Conservation (phyloP, 2,888 invertebrate genomes). For the Catocala nupta region DNA sequence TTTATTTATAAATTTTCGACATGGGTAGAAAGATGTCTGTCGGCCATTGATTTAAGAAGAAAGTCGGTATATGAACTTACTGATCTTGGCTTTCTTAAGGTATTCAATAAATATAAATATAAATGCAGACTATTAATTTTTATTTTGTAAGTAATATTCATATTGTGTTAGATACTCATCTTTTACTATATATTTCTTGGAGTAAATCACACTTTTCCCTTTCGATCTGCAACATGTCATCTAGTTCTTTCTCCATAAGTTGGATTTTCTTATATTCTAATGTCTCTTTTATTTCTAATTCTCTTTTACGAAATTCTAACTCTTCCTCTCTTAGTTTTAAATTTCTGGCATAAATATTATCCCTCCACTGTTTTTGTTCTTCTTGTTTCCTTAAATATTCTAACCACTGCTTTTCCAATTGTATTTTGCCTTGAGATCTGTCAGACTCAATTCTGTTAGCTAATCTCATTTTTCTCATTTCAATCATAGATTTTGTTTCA, state of each 20-base stretch:
- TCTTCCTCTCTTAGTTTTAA: constrained; percentile 63
- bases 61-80: too few relatives aligned
- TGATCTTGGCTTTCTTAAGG: too few relatives aligned
- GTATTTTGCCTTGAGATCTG: constrained; percentile 64
- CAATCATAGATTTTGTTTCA: constrained; percentile 64
- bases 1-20: too few relatives aligned
- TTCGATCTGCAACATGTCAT: constrained; percentile 59
- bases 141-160: neutral
- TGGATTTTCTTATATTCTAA: constrained; percentile 60
- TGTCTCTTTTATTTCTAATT: constrained; percentile 62
- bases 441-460: constrained; percentile 68
- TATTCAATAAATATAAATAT: too few relatives aligned
- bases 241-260: constrained; percentile 61
- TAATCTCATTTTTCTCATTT: constrained; percentile 66
- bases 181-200: constrained; percentile 54
- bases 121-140: neutral
- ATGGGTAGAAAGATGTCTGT: too few relatives aligned
- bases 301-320: constrained; percentile 59
- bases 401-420: constrained; percentile 69
- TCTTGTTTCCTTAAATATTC: constrained; percentile 65
- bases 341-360: constrained; percentile 58
- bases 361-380: constrained; percentile 54
- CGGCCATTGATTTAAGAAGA: too few relatives aligned
- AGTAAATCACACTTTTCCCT: constrained; percentile 65
- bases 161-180: constrained; percentile 8